These are phyloP conservation scores for Hucho hucho DNA, from an alignment of 2,113 vertebrate genomes.

Conservation along the genomic window DNA sequence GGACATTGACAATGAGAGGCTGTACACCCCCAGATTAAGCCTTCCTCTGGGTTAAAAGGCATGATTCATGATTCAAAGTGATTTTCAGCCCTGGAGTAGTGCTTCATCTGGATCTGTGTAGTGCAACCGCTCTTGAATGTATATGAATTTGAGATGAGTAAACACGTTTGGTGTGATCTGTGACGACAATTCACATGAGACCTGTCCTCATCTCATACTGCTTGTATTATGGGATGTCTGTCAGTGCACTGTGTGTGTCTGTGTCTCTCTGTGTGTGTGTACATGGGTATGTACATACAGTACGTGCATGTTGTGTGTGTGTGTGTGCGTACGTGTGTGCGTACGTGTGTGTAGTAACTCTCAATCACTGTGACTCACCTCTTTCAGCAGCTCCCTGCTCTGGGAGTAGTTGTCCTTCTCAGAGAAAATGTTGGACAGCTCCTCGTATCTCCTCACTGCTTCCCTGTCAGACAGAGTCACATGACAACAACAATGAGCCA, in stretches of 20 bases:
- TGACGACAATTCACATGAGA: neutral
- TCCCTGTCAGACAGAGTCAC: conserved; percentile 65
- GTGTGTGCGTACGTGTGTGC: neutral
- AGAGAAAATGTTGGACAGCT: conserved; percentile 82
- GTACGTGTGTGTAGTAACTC: neutral
- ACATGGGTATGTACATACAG: too few relatives aligned
- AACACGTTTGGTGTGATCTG: neutral
- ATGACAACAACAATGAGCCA: neutral
- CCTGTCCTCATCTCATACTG: neutral
- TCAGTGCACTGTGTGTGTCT: too few relatives aligned
- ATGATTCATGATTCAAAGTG: neutral
- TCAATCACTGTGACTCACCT: conserved; percentile 58
- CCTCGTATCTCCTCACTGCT: conserved; percentile 75
- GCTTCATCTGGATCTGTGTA: neutral
- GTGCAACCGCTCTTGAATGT: neutral
- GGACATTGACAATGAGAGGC: conserved; percentile 41
- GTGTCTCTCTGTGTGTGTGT: too few relatives aligned
- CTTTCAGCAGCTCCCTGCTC: conserved; percentile 83
- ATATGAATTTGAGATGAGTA: neutral
- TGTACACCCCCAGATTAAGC: conserved; percentile 36
- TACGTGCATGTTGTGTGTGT: too few relatives aligned
- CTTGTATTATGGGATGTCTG: neutral
- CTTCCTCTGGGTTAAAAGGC: neutral
- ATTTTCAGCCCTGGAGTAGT: neutral
- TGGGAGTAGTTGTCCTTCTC: conserved; percentile 90